phyloP scores from a whole-genome alignment of 2,888 invertebrate species.

The Carabus problematicus region DNA sequence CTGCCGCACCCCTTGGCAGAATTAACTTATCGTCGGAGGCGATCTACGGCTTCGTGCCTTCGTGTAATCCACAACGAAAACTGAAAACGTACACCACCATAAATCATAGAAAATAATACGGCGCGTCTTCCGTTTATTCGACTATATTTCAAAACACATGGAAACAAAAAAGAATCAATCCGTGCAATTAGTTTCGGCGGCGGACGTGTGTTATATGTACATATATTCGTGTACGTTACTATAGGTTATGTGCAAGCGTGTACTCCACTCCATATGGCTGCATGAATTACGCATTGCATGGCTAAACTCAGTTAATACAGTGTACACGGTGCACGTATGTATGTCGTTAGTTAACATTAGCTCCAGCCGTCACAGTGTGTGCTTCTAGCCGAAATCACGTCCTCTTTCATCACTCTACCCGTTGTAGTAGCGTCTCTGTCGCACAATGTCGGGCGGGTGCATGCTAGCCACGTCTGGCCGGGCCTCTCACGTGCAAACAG shows the following conservation, averaged over 20 bases:
- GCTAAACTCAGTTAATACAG: constrained; percentile 32
- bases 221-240: too few species aligned
- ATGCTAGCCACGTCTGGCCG: background rate
- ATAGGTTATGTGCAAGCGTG: too few species aligned
- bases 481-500: constrained; percentile 18
- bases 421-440: background rate
- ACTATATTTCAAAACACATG: constrained; percentile 31
- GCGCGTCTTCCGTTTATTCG: constrained; percentile 37
- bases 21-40: background rate
- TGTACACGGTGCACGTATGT: constrained; percentile 19
- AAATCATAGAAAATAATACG: constrained; percentile 30
- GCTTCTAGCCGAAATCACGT: constrained; percentile 15
- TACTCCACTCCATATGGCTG: constrained; percentile 1
- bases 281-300: constrained; percentile 23
- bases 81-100: constrained; percentile 25
- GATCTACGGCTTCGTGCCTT: constrained; percentile 24
- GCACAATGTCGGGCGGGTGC: background rate
- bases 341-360: constrained; percentile 17
- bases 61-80: constrained; percentile 23
- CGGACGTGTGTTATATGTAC: background rate
- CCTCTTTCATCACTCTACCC: background rate
- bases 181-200: constrained; percentile 1
- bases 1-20: too few species aligned
- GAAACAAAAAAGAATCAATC: constrained; percentile 8
- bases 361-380: background rate